phyloP scores from a whole-genome alignment of 1,140 invertebrate species.

The Caenorhabditis tropicalis region DNA sequence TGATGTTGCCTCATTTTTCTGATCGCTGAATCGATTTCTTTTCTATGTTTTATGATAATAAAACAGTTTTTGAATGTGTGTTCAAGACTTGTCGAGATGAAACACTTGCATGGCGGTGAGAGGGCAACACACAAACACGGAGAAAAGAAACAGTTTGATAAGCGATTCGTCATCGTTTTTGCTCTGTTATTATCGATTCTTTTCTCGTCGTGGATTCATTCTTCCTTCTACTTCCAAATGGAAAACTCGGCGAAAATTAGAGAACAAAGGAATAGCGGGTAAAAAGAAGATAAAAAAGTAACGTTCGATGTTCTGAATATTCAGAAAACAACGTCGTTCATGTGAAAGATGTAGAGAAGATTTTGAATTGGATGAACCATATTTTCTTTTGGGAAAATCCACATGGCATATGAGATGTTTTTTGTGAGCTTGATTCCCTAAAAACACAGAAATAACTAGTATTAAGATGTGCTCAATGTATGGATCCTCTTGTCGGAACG shows the following conservation, averaged over 20 bases:
- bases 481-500: neutral
- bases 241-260: neutral
- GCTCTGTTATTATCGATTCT: constrained; percentile 3
- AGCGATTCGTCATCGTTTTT: constrained; percentile 38
- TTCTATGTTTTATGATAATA: neutral
- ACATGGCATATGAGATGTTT: constrained; percentile 50
- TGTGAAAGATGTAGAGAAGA: constrained; percentile 33
- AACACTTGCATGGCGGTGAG: neutral
- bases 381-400: constrained; percentile 16
- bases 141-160: constrained; percentile 43
- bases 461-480: constrained; percentile 52
- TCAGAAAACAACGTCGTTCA: neutral
- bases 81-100: constrained; percentile 1
- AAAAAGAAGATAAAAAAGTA: neutral
- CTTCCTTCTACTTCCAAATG: neutral
- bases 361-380: constrained; percentile 24
- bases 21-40: neutral
- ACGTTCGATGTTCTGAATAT: too few relatives aligned
- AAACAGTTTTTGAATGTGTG: neutral
- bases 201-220: neutral
- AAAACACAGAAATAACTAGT: neutral
- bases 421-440: neutral
- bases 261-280: constrained; percentile 27
- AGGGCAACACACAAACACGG: neutral
- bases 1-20: neutral